These are phyloP conservation scores for Malacoctenus gilli DNA, from an alignment of 2,797 vertebrate genomes.

Conservation along the genomic window DNA sequence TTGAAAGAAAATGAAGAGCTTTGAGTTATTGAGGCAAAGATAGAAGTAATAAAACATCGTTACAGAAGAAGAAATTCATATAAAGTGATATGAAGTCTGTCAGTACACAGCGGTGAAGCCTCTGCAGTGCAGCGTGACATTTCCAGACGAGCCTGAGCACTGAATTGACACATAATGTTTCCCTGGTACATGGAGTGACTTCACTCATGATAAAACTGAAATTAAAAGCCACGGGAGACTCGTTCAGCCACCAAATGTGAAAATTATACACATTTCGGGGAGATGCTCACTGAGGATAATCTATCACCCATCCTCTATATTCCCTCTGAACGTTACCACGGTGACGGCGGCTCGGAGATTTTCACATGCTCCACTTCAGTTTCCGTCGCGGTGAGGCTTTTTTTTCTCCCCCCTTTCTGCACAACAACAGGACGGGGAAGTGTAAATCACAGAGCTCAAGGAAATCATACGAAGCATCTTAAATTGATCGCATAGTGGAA, in stretches of 20 bases:
- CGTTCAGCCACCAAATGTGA: constrained; percentile 46
- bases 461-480: neutral
- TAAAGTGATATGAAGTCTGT: neutral
- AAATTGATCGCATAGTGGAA: constrained; percentile 6
- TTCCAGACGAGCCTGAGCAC: neutral
- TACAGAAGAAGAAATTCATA: neutral
- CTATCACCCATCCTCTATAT: constrained; percentile 62
- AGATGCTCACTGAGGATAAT: constrained; percentile 63
- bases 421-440: neutral
- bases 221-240: constrained; percentile 57
- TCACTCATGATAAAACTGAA: constrained; percentile 35
- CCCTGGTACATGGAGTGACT: constrained; percentile 25
- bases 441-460: constrained; percentile 4
- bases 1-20: no score
- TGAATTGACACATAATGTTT: constrained; percentile 24
- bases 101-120: neutral
- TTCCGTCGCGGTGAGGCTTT: constrained; percentile 46
- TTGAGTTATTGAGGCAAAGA: neutral
- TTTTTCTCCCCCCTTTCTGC: no score
- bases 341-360: constrained; percentile 66
- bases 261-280: constrained; percentile 60
- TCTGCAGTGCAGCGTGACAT: no score
- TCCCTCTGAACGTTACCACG: constrained; percentile 72
- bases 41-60: constrained; percentile 9
- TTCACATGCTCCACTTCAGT: constrained; percentile 48